Evolutionary conservation across 2,888 invertebrate species (phyloP).

Genomic region (Choreutis nemorana): DNA sequence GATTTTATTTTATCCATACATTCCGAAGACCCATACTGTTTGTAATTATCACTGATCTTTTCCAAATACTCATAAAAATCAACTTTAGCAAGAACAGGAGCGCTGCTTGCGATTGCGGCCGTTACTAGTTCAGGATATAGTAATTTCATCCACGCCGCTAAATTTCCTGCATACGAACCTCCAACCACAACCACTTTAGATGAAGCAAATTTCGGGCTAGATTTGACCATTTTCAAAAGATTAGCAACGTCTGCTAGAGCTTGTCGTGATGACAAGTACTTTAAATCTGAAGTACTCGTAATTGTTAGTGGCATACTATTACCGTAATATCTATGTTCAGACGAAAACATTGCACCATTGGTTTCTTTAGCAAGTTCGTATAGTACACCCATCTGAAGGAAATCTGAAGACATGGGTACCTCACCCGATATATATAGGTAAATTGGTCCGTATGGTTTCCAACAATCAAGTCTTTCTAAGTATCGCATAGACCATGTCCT

Average conservation of each 20-base stretch:
- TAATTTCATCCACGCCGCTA: constrained; percentile 48
- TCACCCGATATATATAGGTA: constrained; percentile 43
- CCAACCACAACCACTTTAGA: constrained; percentile 48
- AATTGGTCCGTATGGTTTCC: constrained; percentile 34
- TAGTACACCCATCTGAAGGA: constrained; percentile 30
- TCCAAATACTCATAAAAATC: constrained; percentile 49
- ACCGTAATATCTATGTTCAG: constrained; percentile 51
- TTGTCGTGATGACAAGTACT: constrained; percentile 38
- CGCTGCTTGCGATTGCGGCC: constrained; percentile 48
- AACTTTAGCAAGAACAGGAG: constrained; percentile 43
- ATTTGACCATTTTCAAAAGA: constrained; percentile 27
- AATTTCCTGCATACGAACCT: constrained; percentile 45
- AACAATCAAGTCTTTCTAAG: constrained; percentile 33
- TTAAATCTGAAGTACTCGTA: constrained; percentile 27
- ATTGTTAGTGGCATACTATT: constrained; percentile 37
- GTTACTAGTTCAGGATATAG: constrained; percentile 42
- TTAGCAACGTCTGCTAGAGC: constrained; percentile 41
- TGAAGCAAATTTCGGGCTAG: constrained; percentile 17
- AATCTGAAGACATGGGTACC: constrained; percentile 23
- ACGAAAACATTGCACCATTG: constrained; percentile 37
- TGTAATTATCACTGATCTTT: constrained; percentile 38
- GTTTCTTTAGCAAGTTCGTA: constrained; percentile 46
- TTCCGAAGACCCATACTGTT: constrained; percentile 29
- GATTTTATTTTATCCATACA: constrained; percentile 29
- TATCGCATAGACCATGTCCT: constrained; percentile 44